These are phyloP conservation scores for Nymphalis c-album DNA, from an alignment of 2,888 invertebrate genomes.

Conservation along the genomic window DNA sequence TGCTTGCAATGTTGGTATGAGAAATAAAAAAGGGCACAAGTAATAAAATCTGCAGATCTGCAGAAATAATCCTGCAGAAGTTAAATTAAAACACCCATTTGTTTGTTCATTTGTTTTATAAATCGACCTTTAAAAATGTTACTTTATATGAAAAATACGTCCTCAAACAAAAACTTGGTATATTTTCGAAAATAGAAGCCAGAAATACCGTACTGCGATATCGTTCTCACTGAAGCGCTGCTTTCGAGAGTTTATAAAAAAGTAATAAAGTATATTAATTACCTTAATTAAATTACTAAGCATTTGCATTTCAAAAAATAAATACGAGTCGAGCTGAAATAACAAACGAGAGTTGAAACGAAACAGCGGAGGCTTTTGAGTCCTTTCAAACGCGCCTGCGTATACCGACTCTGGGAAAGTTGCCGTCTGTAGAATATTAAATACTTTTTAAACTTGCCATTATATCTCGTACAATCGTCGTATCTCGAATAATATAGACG, in stretches of 20 bases:
- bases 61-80: no score
- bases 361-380: constrained; percentile 13
- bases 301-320: constrained; percentile 10
- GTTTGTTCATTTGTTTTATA: no score
- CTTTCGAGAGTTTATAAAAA: constrained; percentile 6
- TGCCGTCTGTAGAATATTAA: constrained; percentile 24
- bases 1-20: no score
- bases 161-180: no score
- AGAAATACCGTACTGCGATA: constrained; percentile 12
- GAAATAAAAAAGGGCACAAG: no score
- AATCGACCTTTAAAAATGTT: no score
- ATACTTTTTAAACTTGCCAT: constrained; percentile 13
- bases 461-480: no score
- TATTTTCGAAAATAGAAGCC: background rate
- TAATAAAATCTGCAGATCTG: no score
- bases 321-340: constrained; percentile 6
- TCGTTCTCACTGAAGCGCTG: background rate
- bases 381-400: constrained; percentile 22
- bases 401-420: constrained; percentile 3
- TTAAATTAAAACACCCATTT: no score
- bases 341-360: constrained; percentile 7
- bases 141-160: no score
- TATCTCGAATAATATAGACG: no score
- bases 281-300: constrained; percentile 7
- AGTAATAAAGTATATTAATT: constrained; percentile 11